phyloP scores from a whole-genome alignment of 1,140 invertebrate species.

The Ostrea denselamellosa region DNA sequence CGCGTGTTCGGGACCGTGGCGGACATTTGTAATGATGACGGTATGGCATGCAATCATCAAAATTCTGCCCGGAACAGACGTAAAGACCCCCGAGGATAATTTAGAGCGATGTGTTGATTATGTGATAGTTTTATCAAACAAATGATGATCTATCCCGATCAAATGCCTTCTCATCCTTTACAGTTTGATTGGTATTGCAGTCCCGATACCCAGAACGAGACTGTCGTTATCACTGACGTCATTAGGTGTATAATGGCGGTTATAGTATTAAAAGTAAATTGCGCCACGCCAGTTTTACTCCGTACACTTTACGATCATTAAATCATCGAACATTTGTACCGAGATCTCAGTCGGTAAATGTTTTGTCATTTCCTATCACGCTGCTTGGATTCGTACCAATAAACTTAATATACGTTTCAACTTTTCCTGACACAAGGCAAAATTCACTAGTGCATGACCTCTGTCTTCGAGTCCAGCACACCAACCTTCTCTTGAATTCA shows the following conservation, averaged over 20 bases:
- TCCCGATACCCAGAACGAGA: not conserved
- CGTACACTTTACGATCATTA: too few relatives aligned
- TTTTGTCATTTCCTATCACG: too few relatives aligned
- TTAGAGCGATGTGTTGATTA: not conserved
- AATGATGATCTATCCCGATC: constrained; percentile 8
- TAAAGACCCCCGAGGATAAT: not conserved
- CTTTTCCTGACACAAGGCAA: too few relatives aligned
- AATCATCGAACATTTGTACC: too few relatives aligned
- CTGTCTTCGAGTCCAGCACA: too few relatives aligned
- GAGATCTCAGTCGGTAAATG: too few relatives aligned
- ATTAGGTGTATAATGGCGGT: not conserved
- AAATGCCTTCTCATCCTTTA: not conserved
- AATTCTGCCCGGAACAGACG: not conserved
- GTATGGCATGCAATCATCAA: not conserved
- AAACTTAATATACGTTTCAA: too few relatives aligned
- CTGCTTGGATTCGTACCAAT: too few relatives aligned
- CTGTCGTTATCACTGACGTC: not conserved
- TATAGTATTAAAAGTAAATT: not conserved
- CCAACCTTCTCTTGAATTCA: too few relatives aligned
- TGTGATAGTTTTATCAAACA: not conserved
- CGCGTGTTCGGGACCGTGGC: not conserved
- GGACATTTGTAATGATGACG: not conserved
- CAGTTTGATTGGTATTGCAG: not conserved
- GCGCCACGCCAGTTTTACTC: too few relatives aligned
- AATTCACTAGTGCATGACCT: too few relatives aligned